Evolutionary conservation across 2,888 invertebrate species (phyloP).

Genomic region (Empis livida): DNA sequence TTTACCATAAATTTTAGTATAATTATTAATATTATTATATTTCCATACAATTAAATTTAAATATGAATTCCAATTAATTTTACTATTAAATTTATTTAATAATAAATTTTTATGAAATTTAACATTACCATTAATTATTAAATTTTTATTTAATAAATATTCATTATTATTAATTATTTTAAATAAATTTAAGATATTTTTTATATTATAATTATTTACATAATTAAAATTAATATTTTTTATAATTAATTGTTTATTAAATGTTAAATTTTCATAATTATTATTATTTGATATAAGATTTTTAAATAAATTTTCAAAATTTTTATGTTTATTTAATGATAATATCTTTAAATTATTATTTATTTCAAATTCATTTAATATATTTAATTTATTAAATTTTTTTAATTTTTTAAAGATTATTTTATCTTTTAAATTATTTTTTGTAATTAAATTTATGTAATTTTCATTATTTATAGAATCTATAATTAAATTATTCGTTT

Average conservation of each 20-base stretch:
- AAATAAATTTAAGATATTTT: conserved; percentile 19
- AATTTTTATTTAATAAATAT: conserved; percentile 24
- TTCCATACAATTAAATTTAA: conserved; percentile 14
- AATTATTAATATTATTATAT: background rate
- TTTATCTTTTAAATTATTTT: too few relatives aligned
- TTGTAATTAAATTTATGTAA: too few relatives aligned
- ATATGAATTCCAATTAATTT: conserved; percentile 21
- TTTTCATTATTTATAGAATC: too few relatives aligned
- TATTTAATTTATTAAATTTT: background rate
- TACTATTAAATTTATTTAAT: conserved; percentile 19
- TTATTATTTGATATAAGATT: conserved; percentile 13
- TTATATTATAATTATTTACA: conserved; percentile 23
- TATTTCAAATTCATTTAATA: background rate
- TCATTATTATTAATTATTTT: conserved; percentile 10
- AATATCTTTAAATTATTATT: background rate
- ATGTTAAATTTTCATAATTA: conserved; percentile 17
- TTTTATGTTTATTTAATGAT: background rate
- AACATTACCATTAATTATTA: conserved; percentile 25
- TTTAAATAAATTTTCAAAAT: conserved; percentile 16
- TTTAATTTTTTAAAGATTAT: background rate
- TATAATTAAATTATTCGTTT: too few relatives aligned
- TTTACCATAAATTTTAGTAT: conserved; percentile 15
- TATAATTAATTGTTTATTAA: conserved; percentile 14
- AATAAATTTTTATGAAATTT: conserved; percentile 19
- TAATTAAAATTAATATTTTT: conserved; percentile 20